phyloP scores from a whole-genome alignment of 2,113 vertebrate genomes.

The Tyto alba region DNA sequence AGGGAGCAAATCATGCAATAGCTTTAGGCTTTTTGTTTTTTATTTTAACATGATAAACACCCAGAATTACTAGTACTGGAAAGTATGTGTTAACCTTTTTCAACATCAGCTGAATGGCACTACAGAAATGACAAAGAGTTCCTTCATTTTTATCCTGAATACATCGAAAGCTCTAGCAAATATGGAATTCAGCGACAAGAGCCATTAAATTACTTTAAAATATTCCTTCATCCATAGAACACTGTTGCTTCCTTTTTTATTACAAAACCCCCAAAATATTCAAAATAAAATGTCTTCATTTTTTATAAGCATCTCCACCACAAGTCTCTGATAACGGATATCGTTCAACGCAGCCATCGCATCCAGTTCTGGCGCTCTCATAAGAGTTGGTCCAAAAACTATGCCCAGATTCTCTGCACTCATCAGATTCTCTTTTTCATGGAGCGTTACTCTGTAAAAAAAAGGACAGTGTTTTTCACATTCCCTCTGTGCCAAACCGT shows the following conservation, averaged over 20 bases:
- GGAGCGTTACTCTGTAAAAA: slow-evolving; percentile 86
- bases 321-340: slow-evolving; percentile 97
- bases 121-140: slow-evolving; percentile 74
- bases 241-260: slow-evolving; percentile 66
- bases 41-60: slow-evolving; percentile 77
- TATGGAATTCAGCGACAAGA: slow-evolving; percentile 61
- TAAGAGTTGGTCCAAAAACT: slow-evolving; percentile 94
- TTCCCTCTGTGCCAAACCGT: not conserved
- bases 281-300: slow-evolving; percentile 95
- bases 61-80: slow-evolving; percentile 74
- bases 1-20: slow-evolving; percentile 88
- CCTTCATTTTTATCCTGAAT: slow-evolving; percentile 81
- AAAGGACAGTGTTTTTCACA: not conserved
- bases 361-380: slow-evolving; percentile 91
- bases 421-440: slow-evolving; percentile 96
- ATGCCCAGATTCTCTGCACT: slow-evolving; percentile 97
- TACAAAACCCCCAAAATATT: slow-evolving; percentile 64
- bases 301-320: slow-evolving; percentile 98
- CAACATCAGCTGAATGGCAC: slow-evolving; percentile 70
- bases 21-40: slow-evolving; percentile 67
- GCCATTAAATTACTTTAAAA: slow-evolving; percentile 76
- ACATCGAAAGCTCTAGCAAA: slow-evolving; percentile 73
- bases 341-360: slow-evolving; percentile 94
- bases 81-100: slow-evolving; percentile 72
- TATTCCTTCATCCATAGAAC: slow-evolving; percentile 76